Percentiles rank a stretch among this genome's conserved stretches.
Conservation (phyloP, 2,888 invertebrate genomes). For the Chrysotoxum bicinctum region DNA sequence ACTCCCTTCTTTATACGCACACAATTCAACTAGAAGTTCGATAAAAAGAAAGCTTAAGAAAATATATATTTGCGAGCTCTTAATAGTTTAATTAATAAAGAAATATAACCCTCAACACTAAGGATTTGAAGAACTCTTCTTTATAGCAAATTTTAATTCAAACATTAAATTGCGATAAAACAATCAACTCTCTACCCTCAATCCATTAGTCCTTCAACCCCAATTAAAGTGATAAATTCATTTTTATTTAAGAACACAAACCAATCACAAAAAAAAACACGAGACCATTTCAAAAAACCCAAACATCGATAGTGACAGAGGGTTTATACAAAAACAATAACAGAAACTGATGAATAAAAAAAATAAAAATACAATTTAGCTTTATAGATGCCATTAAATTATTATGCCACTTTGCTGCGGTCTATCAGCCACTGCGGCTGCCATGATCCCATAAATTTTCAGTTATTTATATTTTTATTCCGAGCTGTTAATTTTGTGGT, state of each 20-base stretch:
- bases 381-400: constrained; percentile 69
- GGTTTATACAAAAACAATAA: not conserved
- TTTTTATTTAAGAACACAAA: constrained; percentile 46
- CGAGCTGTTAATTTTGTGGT: constrained; percentile 70
- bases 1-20: too few relatives aligned
- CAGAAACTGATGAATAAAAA: constrained; percentile 11
- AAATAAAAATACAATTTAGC: constrained; percentile 26
- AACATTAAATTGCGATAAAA: constrained; percentile 30
- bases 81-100: not conserved
- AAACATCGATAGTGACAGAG: constrained; percentile 38
- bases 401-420: constrained; percentile 69
- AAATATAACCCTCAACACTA: constrained; percentile 12
- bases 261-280: not conserved
- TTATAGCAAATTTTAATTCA: constrained; percentile 27
- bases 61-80: too few relatives aligned
- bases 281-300: constrained; percentile 28
- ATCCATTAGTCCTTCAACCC: constrained; percentile 45
- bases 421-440: constrained; percentile 65
- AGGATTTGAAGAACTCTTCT: constrained; percentile 10
- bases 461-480: constrained; percentile 67
- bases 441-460: constrained; percentile 66
- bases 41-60: too few relatives aligned
- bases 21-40: too few relatives aligned
- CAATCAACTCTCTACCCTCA: constrained; percentile 41
- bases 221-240: constrained; percentile 64